These are phyloP conservation scores for Odontamblyopus rebecca DNA, from an alignment of 2,797 vertebrate species.

Conservation along the genomic window DNA sequence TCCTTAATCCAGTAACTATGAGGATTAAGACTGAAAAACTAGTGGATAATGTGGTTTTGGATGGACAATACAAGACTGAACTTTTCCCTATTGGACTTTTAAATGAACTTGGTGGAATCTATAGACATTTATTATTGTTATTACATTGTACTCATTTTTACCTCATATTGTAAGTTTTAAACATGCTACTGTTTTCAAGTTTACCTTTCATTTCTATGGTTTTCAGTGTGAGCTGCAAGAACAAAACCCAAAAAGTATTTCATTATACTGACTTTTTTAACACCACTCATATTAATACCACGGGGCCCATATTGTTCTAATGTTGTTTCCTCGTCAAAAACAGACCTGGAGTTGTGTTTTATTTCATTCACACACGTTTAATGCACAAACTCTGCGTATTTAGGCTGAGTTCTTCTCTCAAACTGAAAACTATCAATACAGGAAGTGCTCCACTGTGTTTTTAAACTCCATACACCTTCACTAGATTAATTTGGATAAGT, in stretches of 20 bases:
- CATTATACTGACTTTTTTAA: neutral
- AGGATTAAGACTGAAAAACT: conserved; percentile 3
- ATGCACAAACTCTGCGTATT: no score
- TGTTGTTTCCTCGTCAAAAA: no score
- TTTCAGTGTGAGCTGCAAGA: no score
- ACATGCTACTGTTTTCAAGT: conserved; percentile 25
- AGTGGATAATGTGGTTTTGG: neutral
- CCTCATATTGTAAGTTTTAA: conserved; percentile 28
- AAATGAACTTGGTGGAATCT: conserved; percentile 48
- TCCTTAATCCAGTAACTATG: neutral
- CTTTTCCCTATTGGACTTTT: conserved; percentile 3
- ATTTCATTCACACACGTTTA: no score
- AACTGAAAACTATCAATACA: no score
- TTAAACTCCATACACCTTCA: no score
- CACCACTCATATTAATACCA: neutral
- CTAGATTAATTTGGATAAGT: no score
- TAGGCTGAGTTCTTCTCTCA: no score
- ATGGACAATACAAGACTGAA: conserved; percentile 1
- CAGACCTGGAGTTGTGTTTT: no score
- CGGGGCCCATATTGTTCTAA: no score
- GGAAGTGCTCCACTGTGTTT: no score
- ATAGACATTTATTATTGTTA: conserved; percentile 7
- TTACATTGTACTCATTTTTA: conserved; percentile 21
- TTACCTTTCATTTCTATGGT: no score
- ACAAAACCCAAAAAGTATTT: neutral